Percentiles rank a stretch among this genome's conserved stretches.
Evolutionary conservation across 2,888 invertebrate genomes (phyloP).

Genomic region (Andrena marginata): DNA sequence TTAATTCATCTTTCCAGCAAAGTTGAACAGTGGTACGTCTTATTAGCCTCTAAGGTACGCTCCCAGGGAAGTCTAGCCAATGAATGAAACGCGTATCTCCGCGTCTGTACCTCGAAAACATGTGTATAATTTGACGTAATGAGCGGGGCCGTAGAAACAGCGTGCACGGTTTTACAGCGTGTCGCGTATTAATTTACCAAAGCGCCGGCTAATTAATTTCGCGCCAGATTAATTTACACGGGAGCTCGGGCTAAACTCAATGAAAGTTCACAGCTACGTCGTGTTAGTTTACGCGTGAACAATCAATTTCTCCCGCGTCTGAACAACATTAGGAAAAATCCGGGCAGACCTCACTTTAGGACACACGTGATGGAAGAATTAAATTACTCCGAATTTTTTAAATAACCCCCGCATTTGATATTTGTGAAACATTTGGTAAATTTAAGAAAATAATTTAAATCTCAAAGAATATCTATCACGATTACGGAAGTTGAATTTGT

Average conservation of each 20-base stretch:
- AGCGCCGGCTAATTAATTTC: conserved; percentile 48
- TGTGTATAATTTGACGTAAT: conserved; percentile 32
- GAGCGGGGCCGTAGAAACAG: conserved; percentile 24
- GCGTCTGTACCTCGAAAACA: conserved; percentile 29
- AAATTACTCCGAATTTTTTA: background rate
- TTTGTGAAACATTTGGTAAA: background rate
- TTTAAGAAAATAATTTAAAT: background rate
- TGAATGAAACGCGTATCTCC: conserved; percentile 13
- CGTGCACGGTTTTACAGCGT: conserved; percentile 32
- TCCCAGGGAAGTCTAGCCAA: background rate
- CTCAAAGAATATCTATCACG: background rate
- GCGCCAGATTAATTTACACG: conserved; percentile 43
- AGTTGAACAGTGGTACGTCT: background rate
- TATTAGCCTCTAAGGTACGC: conserved; percentile 24
- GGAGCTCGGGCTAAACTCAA: conserved; percentile 22
- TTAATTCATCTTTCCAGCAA: background rate
- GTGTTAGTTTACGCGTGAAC: background rate
- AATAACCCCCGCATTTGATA: no score
- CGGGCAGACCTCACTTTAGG: background rate
- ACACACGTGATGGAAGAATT: background rate
- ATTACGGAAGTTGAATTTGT: background rate
- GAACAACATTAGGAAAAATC: background rate
- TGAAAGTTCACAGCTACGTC: conserved; percentile 15
- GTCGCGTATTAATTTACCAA: conserved; percentile 50
- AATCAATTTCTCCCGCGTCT: background rate